Conservation (phyloP, 2,797 vertebrate genomes). For the Microctenopoma stevenorrisi region DNA sequence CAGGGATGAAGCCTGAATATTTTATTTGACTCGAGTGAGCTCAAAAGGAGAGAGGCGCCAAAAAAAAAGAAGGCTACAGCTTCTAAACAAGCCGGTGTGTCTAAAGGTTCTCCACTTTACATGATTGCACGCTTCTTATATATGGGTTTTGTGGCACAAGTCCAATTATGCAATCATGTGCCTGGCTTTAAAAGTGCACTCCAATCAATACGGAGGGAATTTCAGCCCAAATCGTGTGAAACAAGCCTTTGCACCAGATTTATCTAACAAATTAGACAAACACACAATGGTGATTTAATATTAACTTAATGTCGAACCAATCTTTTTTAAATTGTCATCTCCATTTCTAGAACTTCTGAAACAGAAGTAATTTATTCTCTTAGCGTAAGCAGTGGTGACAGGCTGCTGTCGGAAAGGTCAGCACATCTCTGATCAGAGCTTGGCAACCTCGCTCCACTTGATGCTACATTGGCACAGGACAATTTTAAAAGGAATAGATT, state of each 20-base stretch:
- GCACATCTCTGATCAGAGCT: too few species aligned
- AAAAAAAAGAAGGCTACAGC: constrained; percentile 6
- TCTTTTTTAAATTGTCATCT: too few species aligned
- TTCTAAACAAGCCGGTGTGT: constrained; percentile 31
- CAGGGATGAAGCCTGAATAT: constrained; percentile 71
- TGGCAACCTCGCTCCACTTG: too few species aligned
- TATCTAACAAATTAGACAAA: neutral
- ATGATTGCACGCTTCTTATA: constrained; percentile 46
- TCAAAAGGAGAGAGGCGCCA: constrained; percentile 33
- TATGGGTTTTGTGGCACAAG: constrained; percentile 25
- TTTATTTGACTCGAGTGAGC: constrained; percentile 65
- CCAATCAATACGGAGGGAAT: constrained; percentile 43
- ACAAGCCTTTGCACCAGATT: too few species aligned
- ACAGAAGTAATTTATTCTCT: too few species aligned
- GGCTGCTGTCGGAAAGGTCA: too few species aligned
- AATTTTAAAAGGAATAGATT: too few species aligned
- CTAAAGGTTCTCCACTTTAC: constrained; percentile 48
- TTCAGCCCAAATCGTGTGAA: constrained; percentile 2
- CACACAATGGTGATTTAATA: neutral
- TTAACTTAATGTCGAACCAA: too few species aligned
- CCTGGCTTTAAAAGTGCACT: constrained; percentile 36
- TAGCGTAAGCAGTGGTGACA: too few species aligned
- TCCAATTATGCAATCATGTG: constrained; percentile 55
- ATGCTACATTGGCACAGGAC: too few species aligned
- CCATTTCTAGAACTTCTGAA: too few species aligned